Percentiles rank a stretch among this genome's conserved stretches.
phyloP scores from a whole-genome alignment of 2,888 invertebrate genomes.

The Ochropleura plecta region DNA sequence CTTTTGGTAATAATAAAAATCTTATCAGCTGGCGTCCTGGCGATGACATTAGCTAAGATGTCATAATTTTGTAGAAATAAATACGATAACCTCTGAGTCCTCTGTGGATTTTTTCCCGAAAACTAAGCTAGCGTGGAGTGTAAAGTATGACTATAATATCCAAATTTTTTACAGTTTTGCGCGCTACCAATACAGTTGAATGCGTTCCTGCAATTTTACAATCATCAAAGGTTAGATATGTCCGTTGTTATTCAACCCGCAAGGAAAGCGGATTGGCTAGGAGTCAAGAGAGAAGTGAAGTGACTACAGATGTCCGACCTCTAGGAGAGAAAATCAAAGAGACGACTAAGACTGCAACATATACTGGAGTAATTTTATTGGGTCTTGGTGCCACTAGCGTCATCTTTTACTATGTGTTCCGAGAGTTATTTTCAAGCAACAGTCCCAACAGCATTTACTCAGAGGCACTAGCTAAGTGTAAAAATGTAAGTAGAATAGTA shows the following conservation, averaged over 20 bases:
- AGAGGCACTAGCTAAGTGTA: constrained; percentile 94
- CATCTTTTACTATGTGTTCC: constrained; percentile 95
- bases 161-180: constrained; percentile 80
- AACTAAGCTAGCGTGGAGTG: constrained; percentile 19
- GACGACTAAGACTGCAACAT: constrained; percentile 96
- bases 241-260: constrained; percentile 77
- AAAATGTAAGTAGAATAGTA: constrained; percentile 85
- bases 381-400: constrained; percentile 95
- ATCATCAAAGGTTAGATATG: constrained; percentile 71
- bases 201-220: constrained; percentile 73
- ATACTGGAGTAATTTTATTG: constrained; percentile 94
- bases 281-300: constrained; percentile 82
- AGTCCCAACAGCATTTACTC: constrained; percentile 97
- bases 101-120: constrained; percentile 18
- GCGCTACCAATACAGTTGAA: constrained; percentile 72
- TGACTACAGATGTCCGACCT: constrained; percentile 91
- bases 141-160: constrained; percentile 83
- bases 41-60: constrained; percentile 36
- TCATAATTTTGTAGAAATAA: constrained; percentile 39
- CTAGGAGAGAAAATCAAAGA: constrained; percentile 95
- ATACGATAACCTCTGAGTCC: constrained; percentile 31
- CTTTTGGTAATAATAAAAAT: neutral
- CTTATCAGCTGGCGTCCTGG: constrained; percentile 54
- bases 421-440: constrained; percentile 96
- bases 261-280: constrained; percentile 80